Evolutionary conservation across 2,113 vertebrate species (phyloP).

Genomic region (Ornithorhynchus anatinus): DNA sequence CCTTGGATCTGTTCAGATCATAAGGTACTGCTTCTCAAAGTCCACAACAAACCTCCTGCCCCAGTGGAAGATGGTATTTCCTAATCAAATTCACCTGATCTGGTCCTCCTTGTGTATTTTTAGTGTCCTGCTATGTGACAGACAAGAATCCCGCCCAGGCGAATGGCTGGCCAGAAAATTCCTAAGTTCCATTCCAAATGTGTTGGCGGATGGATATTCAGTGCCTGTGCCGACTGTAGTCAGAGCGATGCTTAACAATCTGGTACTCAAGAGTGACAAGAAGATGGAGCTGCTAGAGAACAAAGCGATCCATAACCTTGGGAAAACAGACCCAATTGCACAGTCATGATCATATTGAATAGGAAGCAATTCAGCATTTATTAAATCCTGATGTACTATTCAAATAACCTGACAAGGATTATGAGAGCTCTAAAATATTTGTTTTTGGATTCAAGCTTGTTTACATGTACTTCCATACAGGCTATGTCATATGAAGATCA

Average conservation of each 20-base stretch:
- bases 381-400: conserved; percentile 65
- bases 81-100: no score
- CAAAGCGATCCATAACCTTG: conserved; percentile 69
- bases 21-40: no score
- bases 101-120: neutral
- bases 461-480: neutral
- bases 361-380: conserved; percentile 58
- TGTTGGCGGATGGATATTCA: conserved; percentile 62
- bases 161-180: conserved; percentile 76
- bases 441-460: neutral
- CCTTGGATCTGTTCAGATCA: no score
- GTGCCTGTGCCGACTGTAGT: conserved; percentile 65
- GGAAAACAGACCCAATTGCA: conserved; percentile 37
- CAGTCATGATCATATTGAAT: conserved; percentile 1
- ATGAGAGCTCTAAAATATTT: neutral
- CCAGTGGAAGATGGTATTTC: no score
- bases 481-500: rapidly evolving
- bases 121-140: conserved; percentile 76
- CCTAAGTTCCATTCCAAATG: conserved; percentile 48
- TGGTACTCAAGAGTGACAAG: conserved; percentile 59
- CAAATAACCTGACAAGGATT: conserved; percentile 63
- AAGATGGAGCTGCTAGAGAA: conserved; percentile 77
- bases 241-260: conserved; percentile 72
- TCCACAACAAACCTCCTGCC: no score
- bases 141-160: conserved; percentile 67